Evolutionary conservation across 2,888 invertebrate species (phyloP), one percentile per base, ranked within the genome.

Genomic region (Mycalesis mineus): DNA sequence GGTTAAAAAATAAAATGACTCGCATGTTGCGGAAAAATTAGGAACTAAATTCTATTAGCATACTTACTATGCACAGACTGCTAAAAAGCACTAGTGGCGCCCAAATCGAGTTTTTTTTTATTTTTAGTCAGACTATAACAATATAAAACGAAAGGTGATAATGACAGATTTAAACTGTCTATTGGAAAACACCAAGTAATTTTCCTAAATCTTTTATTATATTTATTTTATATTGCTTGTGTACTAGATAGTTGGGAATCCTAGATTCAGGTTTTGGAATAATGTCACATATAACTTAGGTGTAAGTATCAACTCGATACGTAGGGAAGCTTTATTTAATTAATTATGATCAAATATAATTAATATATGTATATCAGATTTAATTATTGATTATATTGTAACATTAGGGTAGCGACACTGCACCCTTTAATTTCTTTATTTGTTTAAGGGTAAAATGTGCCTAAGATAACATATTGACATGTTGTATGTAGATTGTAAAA

Each of bases 361-460:
- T 22, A 22, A 33, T 33, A 9, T 33, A 11, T 1, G 11, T 17
- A 3, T 28, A 28, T 42, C 29, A 14, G 29, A 45, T 45, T 45
- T 31, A 3, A 44, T 9, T 8, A 44, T 44, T 44, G 7, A 29
- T 28, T 9, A 28, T 2, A 44, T 7, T 44, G 29, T 36, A 36
- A 11, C 11, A 36, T 4, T 36, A 11, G 9, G 11, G 36, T 11
- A 9, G 9, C 36, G 11, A 11, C 9, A 36, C 11, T 11, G 29
- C 28, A 2, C 7, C 28, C 8, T 29, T 31, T 29, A 47, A 33
- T 47, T n/a, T n/a, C n/a, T 33, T 33, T 39, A 56, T 49, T 69
- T 65, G 71, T 70, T 71, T 62, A 54, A 61, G 57, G 61, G 55
- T 74, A 74, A 71, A 73, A 81, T 77, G 84, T 84, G 82, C 84